These are phyloP conservation scores for Phalacrocorax brasilianus DNA, from an alignment of 2,113 vertebrate species.

Conservation along the genomic window DNA sequence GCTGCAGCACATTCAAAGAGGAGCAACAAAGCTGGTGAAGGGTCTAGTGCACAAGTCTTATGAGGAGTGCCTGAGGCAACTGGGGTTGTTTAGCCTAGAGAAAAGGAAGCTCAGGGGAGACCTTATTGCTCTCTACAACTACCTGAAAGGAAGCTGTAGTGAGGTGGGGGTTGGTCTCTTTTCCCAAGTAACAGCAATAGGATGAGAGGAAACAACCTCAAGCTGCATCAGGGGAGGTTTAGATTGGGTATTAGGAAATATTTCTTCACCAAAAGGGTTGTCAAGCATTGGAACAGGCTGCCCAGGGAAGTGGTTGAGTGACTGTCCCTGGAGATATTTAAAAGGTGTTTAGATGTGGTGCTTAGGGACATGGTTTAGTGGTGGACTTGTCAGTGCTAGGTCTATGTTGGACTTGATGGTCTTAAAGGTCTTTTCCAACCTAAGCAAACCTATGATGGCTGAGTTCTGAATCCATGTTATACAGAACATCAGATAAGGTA, in stretches of 20 bases:
- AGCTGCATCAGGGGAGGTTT: not conserved
- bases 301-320: not conserved
- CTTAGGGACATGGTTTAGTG: not conserved
- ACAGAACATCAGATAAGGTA: not conserved
- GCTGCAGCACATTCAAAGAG: accelerated
- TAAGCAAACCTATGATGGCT: not conserved
- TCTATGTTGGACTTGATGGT: accelerated
- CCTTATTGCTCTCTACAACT: not conserved
- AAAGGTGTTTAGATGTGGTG: not conserved
- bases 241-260: not conserved
- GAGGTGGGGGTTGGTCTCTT: not conserved
- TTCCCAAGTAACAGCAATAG: not conserved
- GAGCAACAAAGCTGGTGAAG: accelerated
- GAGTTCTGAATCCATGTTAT: not conserved
- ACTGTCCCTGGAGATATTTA: not conserved
- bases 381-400: not conserved
- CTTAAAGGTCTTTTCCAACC: not conserved
- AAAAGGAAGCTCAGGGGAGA: not conserved
- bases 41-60: no score
- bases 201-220: not conserved
- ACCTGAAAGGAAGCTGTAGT: not conserved
- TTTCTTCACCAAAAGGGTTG: not conserved
- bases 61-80: not conserved
- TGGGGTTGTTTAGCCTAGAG: not conserved
- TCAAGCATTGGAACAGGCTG: not conserved